A percentile compares a stretch with the other conserved stretches of the same genome.
Evolutionary conservation across 1,140 invertebrate genomes (phyloP).

Genomic region (Lordiphosa collinella): DNA sequence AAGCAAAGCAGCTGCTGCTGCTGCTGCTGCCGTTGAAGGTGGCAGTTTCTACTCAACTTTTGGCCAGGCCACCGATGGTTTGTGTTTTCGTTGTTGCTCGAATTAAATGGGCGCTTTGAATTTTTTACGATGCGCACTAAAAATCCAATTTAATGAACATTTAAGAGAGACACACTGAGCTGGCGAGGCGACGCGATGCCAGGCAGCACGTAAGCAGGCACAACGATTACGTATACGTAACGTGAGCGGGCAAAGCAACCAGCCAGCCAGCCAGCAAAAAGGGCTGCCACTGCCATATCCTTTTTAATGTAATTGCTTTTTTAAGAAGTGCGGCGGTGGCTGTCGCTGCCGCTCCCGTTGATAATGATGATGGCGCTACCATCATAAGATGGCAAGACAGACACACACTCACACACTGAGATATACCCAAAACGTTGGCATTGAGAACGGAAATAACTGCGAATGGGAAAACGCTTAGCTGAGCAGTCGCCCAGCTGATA

Average conservation of each 20-base stretch:
- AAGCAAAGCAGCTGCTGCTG: constrained; percentile 9
- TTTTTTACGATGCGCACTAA: constrained; percentile 79
- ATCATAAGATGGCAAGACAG: constrained; percentile 25
- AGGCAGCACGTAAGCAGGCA: constrained; percentile 58
- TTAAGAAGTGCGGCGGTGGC: constrained; percentile 64
- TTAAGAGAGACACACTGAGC: constrained; percentile 73
- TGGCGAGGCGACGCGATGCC: constrained; percentile 4
- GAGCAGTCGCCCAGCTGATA: constrained; percentile 21
- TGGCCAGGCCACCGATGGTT: constrained; percentile 14
- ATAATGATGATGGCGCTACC: constrained; percentile 43
- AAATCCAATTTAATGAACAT: constrained; percentile 79
- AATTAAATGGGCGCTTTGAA: constrained; percentile 77
- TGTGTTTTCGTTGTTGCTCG: constrained; percentile 43
- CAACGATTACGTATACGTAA: constrained; percentile 71
- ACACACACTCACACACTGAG: constrained; percentile 1
- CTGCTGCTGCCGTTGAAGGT: not conserved
- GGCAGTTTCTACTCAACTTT: constrained; percentile 36
- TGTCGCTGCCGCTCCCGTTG: constrained; percentile 26
- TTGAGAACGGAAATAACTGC: constrained; percentile 15
- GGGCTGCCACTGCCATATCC: constrained; percentile 69
- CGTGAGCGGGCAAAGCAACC: constrained; percentile 35
- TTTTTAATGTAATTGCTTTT: constrained; percentile 79
- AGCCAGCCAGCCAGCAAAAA: constrained; percentile 42
- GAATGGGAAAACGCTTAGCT: constrained; percentile 1
- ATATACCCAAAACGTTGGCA: constrained; percentile 9